phyloP scores from a whole-genome alignment of 1,140 invertebrate species.

The Schmidtea mediterranea region DNA sequence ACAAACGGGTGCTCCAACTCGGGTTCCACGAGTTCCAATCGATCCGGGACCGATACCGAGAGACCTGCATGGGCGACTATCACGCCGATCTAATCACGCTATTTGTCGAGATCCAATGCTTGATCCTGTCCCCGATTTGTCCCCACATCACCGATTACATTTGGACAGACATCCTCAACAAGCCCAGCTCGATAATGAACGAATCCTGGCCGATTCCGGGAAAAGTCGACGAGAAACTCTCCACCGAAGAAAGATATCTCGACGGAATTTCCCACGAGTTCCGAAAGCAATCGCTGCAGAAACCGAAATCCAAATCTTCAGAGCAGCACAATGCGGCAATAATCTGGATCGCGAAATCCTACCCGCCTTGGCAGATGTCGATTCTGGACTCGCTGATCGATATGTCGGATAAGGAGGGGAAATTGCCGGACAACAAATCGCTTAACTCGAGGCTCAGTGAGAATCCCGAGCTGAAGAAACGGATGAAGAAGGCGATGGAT shows the following conservation, averaged over 20 bases:
- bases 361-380: not conserved
- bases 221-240: not conserved
- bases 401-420: not conserved
- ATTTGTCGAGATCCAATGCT: constrained; percentile 60
- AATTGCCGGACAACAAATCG: constrained; percentile 2
- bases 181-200: not conserved
- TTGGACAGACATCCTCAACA: constrained; percentile 32
- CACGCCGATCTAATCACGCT: constrained; percentile 44
- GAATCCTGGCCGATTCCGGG: not conserved
- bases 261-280: not conserved
- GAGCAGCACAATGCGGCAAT: not conserved
- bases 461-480: too few species aligned
- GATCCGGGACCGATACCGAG: not conserved
- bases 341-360: not conserved
- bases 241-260: not conserved
- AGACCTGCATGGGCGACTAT: constrained; percentile 33
- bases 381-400: not conserved
- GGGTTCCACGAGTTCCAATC: constrained; percentile 61
- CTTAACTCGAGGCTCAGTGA: too few species aligned
- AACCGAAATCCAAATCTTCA: not conserved
- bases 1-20: constrained; percentile 68
- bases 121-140: constrained; percentile 70
- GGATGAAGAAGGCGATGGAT: too few species aligned
- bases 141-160: constrained; percentile 79
- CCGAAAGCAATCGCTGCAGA: not conserved